These are phyloP conservation scores for Calonectris borealis DNA, from an alignment of 2,113 vertebrate genomes.

Conservation along the genomic window DNA sequence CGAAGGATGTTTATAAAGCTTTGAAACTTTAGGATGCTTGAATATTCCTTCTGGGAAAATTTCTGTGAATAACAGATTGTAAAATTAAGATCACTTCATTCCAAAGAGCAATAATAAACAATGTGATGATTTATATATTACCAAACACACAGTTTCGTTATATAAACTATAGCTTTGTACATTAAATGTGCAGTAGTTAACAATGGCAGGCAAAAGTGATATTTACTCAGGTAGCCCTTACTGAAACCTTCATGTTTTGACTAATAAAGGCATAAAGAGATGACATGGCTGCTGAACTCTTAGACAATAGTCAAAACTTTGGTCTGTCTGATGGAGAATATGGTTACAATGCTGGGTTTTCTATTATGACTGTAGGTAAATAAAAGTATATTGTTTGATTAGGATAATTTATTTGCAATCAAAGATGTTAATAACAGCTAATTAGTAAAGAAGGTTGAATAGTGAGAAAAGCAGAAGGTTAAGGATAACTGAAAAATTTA, in stretches of 20 bases:
- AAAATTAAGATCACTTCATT: neutral
- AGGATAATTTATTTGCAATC: neutral
- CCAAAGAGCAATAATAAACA: neutral
- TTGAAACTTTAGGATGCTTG: neutral
- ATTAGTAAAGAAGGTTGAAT: neutral
- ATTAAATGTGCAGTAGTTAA: neutral
- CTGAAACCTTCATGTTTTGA: neutral
- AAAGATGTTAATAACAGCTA: neutral
- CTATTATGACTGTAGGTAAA: neutral
- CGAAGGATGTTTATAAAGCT: neutral
- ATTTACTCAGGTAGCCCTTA: neutral
- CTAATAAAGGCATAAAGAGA: neutral
- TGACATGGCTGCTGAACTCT: neutral
- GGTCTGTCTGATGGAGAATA: neutral
- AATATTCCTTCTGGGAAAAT: neutral
- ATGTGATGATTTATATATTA: neutral
- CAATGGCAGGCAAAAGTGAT: neutral
- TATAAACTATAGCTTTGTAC: neutral
- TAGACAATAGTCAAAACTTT: neutral
- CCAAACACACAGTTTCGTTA: neutral
- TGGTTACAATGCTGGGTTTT: neutral
- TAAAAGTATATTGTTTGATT: neutral
- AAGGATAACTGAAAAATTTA: neutral
- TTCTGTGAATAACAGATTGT: neutral
- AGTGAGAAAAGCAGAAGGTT: neutral